Percentiles rank a stretch among this genome's conserved stretches.
These are phyloP conservation scores for Colistium nudipinnis DNA, from an alignment of 2,113 vertebrate genomes.

Conservation along the genomic window DNA sequence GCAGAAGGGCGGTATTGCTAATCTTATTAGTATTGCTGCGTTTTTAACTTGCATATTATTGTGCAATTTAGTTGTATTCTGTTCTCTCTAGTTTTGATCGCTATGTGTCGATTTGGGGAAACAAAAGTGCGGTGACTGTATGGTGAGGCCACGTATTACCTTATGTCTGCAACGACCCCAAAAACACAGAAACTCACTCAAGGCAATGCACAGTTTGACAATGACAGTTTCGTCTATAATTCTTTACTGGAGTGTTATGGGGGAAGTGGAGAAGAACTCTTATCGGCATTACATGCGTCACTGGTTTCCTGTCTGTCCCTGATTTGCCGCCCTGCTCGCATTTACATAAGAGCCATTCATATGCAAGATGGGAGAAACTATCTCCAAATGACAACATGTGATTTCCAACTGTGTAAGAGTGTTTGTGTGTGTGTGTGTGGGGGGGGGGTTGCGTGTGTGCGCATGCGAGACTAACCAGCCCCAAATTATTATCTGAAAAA, in stretches of 20 bases:
- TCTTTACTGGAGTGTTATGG: slow-evolving; percentile 52
- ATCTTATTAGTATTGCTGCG: neutral
- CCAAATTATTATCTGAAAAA: slow-evolving; percentile 47
- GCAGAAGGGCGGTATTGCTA: neutral
- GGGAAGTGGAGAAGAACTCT: slow-evolving; percentile 66
- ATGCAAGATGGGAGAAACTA: slow-evolving; percentile 64
- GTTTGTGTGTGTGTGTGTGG: neutral
- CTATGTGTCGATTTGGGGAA: slow-evolving; percentile 22
- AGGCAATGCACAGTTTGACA: slow-evolving; percentile 31
- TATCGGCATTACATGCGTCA: slow-evolving; percentile 73
- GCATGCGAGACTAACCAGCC: slow-evolving; percentile 26
- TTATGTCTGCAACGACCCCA: slow-evolving; percentile 30
- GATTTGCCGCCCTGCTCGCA: slow-evolving; percentile 67
- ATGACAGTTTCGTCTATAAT: slow-evolving; percentile 61
- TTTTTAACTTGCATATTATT: neutral
- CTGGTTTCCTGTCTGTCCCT: slow-evolving; percentile 66
- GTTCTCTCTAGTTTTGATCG: too few species aligned
- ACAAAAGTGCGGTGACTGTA: slow-evolving; percentile 19
- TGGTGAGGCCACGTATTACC: slow-evolving; percentile 14
- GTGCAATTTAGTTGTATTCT: neutral
- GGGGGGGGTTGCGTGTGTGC: neutral
- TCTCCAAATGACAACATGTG: slow-evolving; percentile 59
- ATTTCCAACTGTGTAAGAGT: slow-evolving; percentile 33
- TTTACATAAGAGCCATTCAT: slow-evolving; percentile 75
- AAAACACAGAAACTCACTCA: slow-evolving; percentile 24